Evolutionary conservation across 2,888 invertebrate species (phyloP).

Genomic region (Dasypolia templi): DNA sequence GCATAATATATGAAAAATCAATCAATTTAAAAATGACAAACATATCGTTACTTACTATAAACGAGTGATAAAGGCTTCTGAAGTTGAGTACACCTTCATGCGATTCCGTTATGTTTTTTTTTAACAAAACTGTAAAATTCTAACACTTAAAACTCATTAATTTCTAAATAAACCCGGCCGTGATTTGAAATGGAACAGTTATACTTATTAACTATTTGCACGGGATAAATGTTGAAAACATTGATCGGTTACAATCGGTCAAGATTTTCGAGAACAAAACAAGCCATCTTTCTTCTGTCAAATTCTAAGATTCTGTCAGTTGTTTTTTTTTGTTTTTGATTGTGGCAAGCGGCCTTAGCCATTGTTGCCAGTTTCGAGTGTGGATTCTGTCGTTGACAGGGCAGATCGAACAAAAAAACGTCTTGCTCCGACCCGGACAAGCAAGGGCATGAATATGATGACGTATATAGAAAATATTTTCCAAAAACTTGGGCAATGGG

Average conservation of each 20-base stretch:
- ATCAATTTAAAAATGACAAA: neutral
- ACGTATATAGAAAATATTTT: too few species aligned
- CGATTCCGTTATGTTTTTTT: constrained; percentile 4
- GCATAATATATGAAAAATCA: neutral
- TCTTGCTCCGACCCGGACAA: too few species aligned
- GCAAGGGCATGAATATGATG: too few species aligned
- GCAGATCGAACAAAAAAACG: too few species aligned
- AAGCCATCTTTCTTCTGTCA: constrained; percentile 17
- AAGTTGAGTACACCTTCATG: neutral
- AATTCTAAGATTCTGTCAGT: neutral
- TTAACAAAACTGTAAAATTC: constrained; percentile 14
- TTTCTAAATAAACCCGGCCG: neutral
- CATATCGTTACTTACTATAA: constrained; percentile 36
- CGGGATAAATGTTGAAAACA: neutral
- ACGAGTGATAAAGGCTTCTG: neutral
- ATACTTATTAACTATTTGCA: neutral
- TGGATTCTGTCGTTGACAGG: too few species aligned
- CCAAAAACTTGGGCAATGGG: too few species aligned
- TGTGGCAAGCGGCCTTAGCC: too few species aligned
- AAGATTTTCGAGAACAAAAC: constrained; percentile 19
- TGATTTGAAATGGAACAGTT: neutral
- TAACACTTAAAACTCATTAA: neutral
- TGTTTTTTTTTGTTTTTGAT: too few species aligned
- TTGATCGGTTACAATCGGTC: constrained; percentile 22
- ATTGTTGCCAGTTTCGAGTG: too few species aligned